These are phyloP conservation scores for Athene noctua DNA, from an alignment of 2,113 vertebrate species.

Conservation along the genomic window DNA sequence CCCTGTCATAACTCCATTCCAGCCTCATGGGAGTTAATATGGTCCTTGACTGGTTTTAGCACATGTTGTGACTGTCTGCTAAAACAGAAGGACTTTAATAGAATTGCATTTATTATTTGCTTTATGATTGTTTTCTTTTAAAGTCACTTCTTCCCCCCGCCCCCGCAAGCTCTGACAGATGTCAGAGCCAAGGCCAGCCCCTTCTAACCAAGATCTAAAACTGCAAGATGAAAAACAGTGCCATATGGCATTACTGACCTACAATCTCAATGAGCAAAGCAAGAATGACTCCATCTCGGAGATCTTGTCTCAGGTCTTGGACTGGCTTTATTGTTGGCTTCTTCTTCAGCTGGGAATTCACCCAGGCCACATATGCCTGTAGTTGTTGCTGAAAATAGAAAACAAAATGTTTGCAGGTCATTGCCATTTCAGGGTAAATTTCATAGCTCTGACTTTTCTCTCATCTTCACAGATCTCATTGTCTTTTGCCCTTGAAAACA, in stretches of 20 bases:
- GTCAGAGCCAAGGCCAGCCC: background rate
- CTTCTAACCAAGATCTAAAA: background rate
- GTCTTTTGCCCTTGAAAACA: background rate
- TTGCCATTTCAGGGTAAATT: background rate
- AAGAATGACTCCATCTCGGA: constrained; percentile 91
- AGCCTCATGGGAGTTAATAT: background rate
- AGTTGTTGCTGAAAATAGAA: constrained; percentile 87
- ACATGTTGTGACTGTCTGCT: background rate
- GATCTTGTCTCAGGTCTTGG: constrained; percentile 87
- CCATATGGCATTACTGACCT: constrained; percentile 78
- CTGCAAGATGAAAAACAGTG: background rate
- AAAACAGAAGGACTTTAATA: background rate
- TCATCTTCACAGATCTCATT: background rate
- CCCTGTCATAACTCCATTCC: background rate
- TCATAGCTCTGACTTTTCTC: background rate
- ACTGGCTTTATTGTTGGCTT: constrained; percentile 82
- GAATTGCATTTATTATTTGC: background rate
- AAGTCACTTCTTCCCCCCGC: background rate
- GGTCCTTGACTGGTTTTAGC: background rate
- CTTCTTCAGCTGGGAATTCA: constrained; percentile 94
- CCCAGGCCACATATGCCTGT: constrained; percentile 94
- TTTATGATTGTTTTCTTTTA: background rate
- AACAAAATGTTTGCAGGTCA: background rate
- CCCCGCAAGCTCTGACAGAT: background rate
- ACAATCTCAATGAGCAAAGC: constrained; percentile 92